Conservation (phyloP, 2,888 invertebrate species). For the Athripsodes cinereus region DNA sequence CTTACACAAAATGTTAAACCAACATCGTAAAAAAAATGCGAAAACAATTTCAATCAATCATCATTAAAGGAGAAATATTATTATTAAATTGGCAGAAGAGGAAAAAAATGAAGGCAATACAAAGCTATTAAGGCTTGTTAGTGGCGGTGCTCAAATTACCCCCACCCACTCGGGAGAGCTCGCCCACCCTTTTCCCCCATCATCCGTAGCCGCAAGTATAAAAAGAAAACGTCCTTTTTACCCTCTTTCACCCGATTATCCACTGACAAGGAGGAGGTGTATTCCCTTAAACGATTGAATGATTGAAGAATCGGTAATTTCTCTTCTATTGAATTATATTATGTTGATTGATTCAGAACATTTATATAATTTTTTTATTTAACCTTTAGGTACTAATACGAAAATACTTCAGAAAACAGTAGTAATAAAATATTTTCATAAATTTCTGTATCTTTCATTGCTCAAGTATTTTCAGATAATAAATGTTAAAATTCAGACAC, state of each 20-base stretch:
- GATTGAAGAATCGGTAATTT: constrained; percentile 14
- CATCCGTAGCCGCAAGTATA: neutral
- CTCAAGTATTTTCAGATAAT: too few relatives aligned
- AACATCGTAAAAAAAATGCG: neutral
- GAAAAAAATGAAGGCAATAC: constrained; percentile 11
- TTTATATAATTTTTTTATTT: too few relatives aligned
- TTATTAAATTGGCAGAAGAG: constrained; percentile 1
- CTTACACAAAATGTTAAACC: too few relatives aligned
- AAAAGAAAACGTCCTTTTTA: constrained; percentile 3
- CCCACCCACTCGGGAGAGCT: neutral
- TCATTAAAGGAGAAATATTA: neutral
- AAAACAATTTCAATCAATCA: neutral
- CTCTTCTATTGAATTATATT: neutral
- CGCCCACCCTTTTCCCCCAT: neutral
- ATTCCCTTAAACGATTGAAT: neutral
- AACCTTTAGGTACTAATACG: too few relatives aligned
- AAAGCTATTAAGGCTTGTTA: constrained; percentile 24
- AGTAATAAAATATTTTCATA: too few relatives aligned
- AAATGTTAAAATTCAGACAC: too few relatives aligned
- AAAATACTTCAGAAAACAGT: too few relatives aligned
- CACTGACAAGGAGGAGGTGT: neutral
- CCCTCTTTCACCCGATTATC: neutral
- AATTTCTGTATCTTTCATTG: too few relatives aligned
- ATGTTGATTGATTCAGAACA: too few relatives aligned
- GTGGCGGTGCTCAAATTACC: constrained; percentile 22